Conservation (phyloP, 2,797 vertebrate genomes). For the Pseudocheirus occidentalis region DNA sequence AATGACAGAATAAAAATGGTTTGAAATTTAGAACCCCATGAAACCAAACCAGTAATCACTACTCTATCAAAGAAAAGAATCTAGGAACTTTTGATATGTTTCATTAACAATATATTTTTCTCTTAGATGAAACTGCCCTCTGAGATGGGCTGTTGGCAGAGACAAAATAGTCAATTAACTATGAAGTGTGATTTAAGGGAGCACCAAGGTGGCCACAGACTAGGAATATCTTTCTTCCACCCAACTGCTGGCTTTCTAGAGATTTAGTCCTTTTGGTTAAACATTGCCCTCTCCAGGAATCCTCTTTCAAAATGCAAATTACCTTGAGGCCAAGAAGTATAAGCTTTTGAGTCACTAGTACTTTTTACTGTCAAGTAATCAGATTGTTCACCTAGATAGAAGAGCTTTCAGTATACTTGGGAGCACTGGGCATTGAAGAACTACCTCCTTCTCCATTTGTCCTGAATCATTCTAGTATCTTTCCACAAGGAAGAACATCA, state of each 20-base stretch:
- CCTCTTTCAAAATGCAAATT: constrained; percentile 34
- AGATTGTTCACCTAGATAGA: not conserved
- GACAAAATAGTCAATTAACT: not conserved
- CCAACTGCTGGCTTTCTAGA: not conserved
- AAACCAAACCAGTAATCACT: constrained; percentile 67
- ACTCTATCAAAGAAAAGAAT: constrained; percentile 46
- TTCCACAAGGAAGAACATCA: not conserved
- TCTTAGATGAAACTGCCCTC: constrained; percentile 50
- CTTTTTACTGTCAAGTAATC: not conserved
- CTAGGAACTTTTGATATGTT: constrained; percentile 57
- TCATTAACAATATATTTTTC: constrained; percentile 48
- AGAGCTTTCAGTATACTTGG: not conserved
- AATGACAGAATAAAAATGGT: constrained; percentile 71
- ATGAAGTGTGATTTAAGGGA: constrained; percentile 2
- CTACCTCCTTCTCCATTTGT: not conserved
- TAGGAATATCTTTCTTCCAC: not conserved
- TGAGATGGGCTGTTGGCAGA: constrained; percentile 53
- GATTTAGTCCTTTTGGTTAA: not conserved
- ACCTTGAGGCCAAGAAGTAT: not conserved
- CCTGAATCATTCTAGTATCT: not conserved
- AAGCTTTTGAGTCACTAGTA: not conserved
- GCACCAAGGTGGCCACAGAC: not conserved
- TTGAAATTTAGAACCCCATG: constrained; percentile 43
- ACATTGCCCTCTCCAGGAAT: constrained; percentile 5
- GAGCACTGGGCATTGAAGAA: not conserved